Conservation (phyloP, 2,888 invertebrate genomes). For the Ellobium chinense region DNA sequence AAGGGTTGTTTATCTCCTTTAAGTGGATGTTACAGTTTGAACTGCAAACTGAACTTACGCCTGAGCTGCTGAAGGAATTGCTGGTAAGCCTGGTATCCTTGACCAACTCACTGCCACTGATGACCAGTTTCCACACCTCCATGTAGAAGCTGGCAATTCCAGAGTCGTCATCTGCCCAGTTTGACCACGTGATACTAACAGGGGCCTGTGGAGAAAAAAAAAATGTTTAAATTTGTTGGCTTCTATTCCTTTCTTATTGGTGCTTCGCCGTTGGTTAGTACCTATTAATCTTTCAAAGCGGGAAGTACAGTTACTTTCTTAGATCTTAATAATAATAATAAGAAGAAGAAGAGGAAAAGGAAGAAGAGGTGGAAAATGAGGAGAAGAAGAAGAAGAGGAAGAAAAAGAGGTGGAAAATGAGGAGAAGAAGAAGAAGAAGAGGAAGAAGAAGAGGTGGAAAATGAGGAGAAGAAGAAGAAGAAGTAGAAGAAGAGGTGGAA, state of each 20-base stretch:
- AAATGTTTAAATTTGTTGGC: neutral
- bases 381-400: too few species aligned
- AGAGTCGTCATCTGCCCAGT: constrained; percentile 45
- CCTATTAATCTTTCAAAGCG: neutral
- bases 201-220: constrained; percentile 5
- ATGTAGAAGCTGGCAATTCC: constrained; percentile 29
- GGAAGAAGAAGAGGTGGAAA: too few species aligned
- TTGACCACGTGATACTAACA: constrained; percentile 31
- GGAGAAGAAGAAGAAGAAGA: too few species aligned
- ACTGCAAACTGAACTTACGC: too few species aligned
- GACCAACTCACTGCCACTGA: constrained; percentile 1
- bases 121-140: constrained; percentile 29
- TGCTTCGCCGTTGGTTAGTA: neutral
- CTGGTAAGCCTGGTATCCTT: neutral
- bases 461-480: too few species aligned
- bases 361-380: too few species aligned
- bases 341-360: too few species aligned
- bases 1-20: too few species aligned
- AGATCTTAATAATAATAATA: too few species aligned
- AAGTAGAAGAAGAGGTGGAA: too few species aligned
- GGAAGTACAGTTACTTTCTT: neutral
- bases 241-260: neutral
- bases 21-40: too few species aligned
- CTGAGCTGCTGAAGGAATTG: neutral
- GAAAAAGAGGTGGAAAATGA: too few species aligned